phyloP scores from a whole-genome alignment of 2,113 vertebrate genomes.

The Meleagris gallopavo region DNA sequence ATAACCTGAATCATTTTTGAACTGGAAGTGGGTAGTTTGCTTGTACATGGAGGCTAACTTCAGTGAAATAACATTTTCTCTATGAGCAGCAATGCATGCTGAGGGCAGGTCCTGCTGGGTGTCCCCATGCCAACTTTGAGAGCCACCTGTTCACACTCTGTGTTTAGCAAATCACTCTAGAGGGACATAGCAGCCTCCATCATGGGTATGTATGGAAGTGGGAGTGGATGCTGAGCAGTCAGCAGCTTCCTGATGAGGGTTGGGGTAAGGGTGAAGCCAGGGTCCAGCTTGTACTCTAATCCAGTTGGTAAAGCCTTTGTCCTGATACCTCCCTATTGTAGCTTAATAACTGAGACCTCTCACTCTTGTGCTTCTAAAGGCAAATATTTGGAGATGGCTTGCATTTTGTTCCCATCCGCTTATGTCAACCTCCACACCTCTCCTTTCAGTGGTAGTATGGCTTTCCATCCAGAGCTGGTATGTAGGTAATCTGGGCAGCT shows the following conservation, averaged over 20 bases:
- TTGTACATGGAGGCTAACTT: neutral
- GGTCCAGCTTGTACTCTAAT: neutral
- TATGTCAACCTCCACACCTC: neutral
- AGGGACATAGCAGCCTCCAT: neutral
- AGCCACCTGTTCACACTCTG: neutral
- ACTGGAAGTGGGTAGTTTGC: neutral
- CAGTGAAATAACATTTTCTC: neutral
- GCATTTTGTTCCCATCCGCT: neutral
- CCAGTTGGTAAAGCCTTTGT: neutral
- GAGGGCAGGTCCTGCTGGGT: neutral
- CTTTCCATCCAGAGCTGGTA: neutral
- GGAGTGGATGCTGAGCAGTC: neutral
- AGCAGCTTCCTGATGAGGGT: neutral
- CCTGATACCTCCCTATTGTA: neutral
- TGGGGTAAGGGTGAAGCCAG: neutral
- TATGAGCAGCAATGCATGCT: neutral
- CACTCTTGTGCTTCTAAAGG: neutral
- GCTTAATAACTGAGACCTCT: neutral
- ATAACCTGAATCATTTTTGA: neutral
- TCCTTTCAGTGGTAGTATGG: neutral
- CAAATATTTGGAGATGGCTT: neutral
- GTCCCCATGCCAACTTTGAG: neutral
- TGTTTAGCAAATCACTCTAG: neutral
- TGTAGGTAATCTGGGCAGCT: neutral
- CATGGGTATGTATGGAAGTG: fast-evolving